These are phyloP conservation scores for Germaria angustata DNA, from an alignment of 2,888 invertebrate genomes.

Conservation along the genomic window DNA sequence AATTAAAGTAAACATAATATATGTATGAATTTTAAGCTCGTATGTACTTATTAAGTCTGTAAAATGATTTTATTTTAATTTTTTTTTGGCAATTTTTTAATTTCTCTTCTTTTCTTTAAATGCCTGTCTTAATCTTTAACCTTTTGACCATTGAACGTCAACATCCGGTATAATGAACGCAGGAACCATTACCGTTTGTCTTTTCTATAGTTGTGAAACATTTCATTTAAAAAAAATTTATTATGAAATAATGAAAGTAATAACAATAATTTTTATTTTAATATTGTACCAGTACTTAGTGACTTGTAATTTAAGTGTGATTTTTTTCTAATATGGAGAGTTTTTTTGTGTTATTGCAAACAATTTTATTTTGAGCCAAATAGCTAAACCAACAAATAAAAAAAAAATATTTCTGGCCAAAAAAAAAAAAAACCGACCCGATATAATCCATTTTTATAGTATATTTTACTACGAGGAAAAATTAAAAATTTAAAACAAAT, in stretches of 20 bases:
- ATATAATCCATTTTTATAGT: too few species aligned
- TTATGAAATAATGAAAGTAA: slow-evolving; percentile 34
- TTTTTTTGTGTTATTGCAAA: too few species aligned
- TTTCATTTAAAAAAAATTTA: too few species aligned
- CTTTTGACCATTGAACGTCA: slow-evolving; percentile 61
- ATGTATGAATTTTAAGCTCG: background rate
- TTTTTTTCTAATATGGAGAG: too few species aligned
- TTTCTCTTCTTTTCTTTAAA: slow-evolving; percentile 7
- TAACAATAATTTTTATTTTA: slow-evolving; percentile 1
- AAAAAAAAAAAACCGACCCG: too few species aligned
- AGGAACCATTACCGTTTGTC: slow-evolving; percentile 4
- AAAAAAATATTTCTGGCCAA: too few species aligned
- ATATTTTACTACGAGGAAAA: too few species aligned
- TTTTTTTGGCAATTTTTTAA: slow-evolving; percentile 5
- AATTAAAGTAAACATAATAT: background rate
- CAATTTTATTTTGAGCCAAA: too few species aligned
- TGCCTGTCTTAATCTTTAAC: slow-evolving; percentile 53
- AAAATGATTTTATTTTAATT: slow-evolving; percentile 33
- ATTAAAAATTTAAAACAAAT: too few species aligned
- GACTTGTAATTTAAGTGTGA: slow-evolving; percentile 16
- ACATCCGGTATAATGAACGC: slow-evolving; percentile 42
- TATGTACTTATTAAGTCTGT: background rate
- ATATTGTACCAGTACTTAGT: background rate
- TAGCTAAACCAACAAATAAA: too few species aligned
- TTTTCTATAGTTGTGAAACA: slow-evolving; percentile 26